Evolutionary conservation across 2,888 invertebrate genomes (phyloP).

Genomic region (Tenthredo mesomela): DNA sequence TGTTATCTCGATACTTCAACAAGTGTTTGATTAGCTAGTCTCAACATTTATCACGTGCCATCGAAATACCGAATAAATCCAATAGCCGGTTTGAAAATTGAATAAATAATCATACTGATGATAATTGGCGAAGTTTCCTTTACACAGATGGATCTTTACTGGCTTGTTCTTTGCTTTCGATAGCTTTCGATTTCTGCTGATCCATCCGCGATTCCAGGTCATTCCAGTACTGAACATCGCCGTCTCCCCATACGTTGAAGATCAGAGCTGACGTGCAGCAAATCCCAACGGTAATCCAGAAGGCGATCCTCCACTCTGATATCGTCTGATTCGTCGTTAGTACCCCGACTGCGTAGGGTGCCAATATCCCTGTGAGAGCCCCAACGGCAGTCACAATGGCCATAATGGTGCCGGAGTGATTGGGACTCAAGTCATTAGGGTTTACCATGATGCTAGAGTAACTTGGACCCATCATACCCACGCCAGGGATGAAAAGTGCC

Average conservation of each 20-base stretch:
- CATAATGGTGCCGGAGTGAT: conserved; percentile 83
- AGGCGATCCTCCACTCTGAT: conserved; percentile 83
- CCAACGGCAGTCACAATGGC: conserved; percentile 84
- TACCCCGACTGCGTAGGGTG: conserved; percentile 82
- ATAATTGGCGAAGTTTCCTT: not conserved
- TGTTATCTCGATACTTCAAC: no score
- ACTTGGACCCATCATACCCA: conserved; percentile 78
- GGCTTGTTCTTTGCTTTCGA: not conserved
- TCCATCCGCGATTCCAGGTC: conserved; percentile 76
- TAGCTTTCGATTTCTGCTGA: not conserved
- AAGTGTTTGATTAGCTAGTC: no score
- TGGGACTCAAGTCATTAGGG: conserved; percentile 83
- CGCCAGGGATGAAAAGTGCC: conserved; percentile 83
- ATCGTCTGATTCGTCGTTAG: conserved; percentile 79
- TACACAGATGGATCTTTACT: conserved; percentile 26
- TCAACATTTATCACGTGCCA: no score
- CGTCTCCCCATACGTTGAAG: conserved; percentile 85
- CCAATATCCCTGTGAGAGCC: conserved; percentile 82
- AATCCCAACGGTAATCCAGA: conserved; percentile 86
- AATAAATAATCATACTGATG: not conserved
- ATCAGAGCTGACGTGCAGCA: conserved; percentile 83
- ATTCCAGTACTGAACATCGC: conserved; percentile 89
- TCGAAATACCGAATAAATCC: not conserved
- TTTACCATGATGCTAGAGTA: conserved; percentile 84
- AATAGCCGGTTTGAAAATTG: not conserved